Evolutionary conservation across 1,140 invertebrate species (phyloP).

Genomic region (Ostrea edulis): DNA sequence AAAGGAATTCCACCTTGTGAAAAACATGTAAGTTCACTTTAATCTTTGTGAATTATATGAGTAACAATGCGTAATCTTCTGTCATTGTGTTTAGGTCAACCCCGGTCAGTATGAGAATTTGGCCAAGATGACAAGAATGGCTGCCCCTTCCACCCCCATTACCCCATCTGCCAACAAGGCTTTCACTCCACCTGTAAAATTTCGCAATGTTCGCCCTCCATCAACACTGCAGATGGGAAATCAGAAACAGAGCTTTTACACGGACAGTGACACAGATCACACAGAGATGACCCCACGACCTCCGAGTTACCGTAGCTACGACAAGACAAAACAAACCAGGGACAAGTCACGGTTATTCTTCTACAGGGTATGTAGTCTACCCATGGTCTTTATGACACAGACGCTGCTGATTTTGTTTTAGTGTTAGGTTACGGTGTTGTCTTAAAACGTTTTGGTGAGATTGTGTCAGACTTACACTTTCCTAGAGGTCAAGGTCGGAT

Average conservation of each 20-base stretch:
- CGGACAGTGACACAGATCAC: background rate
- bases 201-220: conserved; percentile 6
- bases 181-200: background rate
- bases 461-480: no score
- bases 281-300: background rate
- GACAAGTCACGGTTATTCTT: background rate
- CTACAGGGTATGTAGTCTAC: background rate
- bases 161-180: background rate
- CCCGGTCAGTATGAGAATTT: conserved; percentile 22
- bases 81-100: background rate
- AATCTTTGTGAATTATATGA: no score
- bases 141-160: background rate
- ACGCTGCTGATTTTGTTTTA: no score
- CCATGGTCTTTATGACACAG: background rate
- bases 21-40: no score
- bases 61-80: background rate
- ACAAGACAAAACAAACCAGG: conserved; percentile 20
- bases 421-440: no score
- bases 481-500: no score
- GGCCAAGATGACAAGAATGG: conserved; percentile 19
- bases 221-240: background rate
- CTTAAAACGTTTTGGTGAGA: no score
- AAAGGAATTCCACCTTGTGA: no score
- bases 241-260: conserved; percentile 23
- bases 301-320: conserved; percentile 6